Conservation (phyloP, 1,140 invertebrate genomes). For the Ceratosolen fusciceps region DNA sequence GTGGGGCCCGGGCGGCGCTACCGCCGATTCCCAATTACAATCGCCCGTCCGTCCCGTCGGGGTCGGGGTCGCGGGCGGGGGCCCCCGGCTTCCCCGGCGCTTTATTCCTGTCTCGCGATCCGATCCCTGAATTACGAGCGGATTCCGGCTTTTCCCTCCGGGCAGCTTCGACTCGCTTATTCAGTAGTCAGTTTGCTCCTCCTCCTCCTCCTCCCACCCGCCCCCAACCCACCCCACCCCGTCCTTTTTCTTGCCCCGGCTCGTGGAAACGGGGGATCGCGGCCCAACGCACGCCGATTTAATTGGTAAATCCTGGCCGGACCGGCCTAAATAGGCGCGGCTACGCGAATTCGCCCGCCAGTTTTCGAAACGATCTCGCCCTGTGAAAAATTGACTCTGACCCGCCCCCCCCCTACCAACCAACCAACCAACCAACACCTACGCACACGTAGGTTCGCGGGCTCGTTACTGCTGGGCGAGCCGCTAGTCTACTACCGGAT, state of each 20-base stretch:
- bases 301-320: conserved; percentile 27
- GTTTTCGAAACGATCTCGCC: conserved; percentile 8
- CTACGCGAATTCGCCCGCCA: no score
- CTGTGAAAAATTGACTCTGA: conserved; percentile 19
- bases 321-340: no score
- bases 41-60: conserved; percentile 55
- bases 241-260: no score
- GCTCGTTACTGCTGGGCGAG: no score
- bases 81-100: background rate
- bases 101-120: conserved; percentile 34
- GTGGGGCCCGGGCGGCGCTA: conserved; percentile 51
- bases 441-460: no score
- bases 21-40: conserved; percentile 65
- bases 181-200: conserved; percentile 30
- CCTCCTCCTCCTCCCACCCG: no score
- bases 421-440: background rate
- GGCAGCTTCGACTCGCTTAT: conserved; percentile 35
- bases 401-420: background rate
- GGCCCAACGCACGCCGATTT: no score
- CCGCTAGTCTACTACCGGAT: no score
- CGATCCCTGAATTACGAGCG: background rate
- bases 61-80: background rate
- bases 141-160: conserved; percentile 12
- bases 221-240: no score
- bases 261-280: no score